These are phyloP conservation scores for Dermatemys mawii DNA, from an alignment of 2,113 vertebrate genomes.

Conservation along the genomic window DNA sequence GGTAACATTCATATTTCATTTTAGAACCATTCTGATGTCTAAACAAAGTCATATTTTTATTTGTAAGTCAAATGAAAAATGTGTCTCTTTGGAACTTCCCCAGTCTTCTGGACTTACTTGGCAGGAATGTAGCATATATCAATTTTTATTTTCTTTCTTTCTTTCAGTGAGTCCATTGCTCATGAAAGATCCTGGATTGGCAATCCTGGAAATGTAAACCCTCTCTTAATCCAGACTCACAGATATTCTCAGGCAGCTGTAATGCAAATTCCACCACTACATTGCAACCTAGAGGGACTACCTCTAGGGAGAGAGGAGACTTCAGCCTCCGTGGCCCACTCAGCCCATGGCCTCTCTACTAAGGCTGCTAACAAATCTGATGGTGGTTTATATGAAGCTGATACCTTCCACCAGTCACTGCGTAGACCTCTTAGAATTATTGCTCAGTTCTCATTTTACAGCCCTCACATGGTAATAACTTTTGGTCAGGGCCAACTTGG, in stretches of 20 bases:
- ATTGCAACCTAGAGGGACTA: background rate
- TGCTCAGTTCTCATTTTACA: background rate
- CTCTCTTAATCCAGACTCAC: background rate
- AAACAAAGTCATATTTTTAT: constrained; percentile 49
- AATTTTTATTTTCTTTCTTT: constrained; percentile 31
- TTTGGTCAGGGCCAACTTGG: background rate
- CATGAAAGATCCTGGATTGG: constrained; percentile 38
- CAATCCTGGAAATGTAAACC: constrained; percentile 18
- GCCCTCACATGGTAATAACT: background rate
- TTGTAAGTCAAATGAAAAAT: constrained; percentile 54
- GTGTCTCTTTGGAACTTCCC: constrained; percentile 7
- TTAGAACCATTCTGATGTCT: constrained; percentile 46
- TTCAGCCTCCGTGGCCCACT: background rate
- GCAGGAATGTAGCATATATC: background rate
- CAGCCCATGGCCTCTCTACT: background rate
- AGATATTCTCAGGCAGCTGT: background rate
- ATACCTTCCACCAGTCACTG: background rate
- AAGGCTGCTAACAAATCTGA: background rate
- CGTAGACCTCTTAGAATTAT: background rate
- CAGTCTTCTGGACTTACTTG: constrained; percentile 19
- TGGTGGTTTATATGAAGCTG: background rate
- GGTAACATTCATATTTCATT: constrained; percentile 51
- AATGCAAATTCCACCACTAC: background rate
- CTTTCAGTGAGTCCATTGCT: background rate
- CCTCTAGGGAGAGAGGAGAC: background rate